Base-by-base conservation (phyloP, 2,888 invertebrate genomes). In the Eupeodes latifasciatus region DNA sequence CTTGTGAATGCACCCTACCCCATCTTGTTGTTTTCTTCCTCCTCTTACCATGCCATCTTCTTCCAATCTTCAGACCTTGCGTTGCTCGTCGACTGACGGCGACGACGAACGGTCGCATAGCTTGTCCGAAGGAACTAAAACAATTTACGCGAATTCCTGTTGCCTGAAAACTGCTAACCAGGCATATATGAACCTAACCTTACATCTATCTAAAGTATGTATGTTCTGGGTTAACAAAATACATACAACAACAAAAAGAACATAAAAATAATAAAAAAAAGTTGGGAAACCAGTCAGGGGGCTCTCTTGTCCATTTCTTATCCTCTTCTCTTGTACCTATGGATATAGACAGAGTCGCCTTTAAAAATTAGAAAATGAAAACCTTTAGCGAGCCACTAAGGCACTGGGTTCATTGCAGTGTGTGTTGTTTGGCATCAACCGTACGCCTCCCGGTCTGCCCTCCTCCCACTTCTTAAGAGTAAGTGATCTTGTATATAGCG, bases 101-200 rank as follows among this genome's bases (percentile, higher is more conserved):
- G 27, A 27, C 27, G 27, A 27, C 27, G 3, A 0, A 27, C 27
- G 27, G 2, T 27, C 27, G 27, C 27, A 27, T 27, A 27, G 27
- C 27, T 11, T 14, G 16, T 47, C 64, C 69, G 5, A 64, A 53
- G 81, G 55, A 78, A 49, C 74, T 27, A 44, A 72, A 88, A 79
- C 86, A 82, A 82, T 86, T 86, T 86, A 85, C 81, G 81, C 75
- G 88, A 85, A 88, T 88, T 88, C 88, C 88, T 80, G 87, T 87
- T 86, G 78, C 34, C 74, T 55, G 72, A 44, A 27, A 82, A 84
- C 74, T 74, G 67, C n/a, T 62, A 44, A 6, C 62, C 67, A 51
- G 47, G 19, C 40, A 49, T 51, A 66, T 34, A 59, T 72, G 57
- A 59, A 71, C 71, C 40, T 55, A 71, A 71, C 55, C 71, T 71